Evolutionary conservation across 2,888 invertebrate species (phyloP), one percentile per base, ranked within the genome.

Genomic region (Ormyrus rosae): DNA sequence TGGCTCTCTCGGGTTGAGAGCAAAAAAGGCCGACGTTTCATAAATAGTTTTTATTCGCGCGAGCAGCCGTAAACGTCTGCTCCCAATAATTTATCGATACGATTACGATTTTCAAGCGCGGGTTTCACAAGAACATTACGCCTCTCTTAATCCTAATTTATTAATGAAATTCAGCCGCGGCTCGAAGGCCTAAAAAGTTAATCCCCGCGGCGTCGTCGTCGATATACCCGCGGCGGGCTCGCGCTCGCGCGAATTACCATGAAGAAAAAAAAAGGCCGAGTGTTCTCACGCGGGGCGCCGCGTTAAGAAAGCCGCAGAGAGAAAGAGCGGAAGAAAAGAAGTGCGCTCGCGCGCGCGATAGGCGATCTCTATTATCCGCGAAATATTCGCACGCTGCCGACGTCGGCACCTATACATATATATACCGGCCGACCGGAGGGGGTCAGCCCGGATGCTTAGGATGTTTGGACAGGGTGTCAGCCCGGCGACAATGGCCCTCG

Each of bases 391-490:
- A 69, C 79, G 72, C 74, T 64, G 34, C 34, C 34, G 34, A 34
- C 34, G 34, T 34, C 34, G 68, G 65, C 79, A 56, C 11, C 60
- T 67, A 13, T 69, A 19, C 5, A 13, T 1, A 9, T 68, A 64
- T 64, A 72, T 61, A 68, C 61, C 53, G 75, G 55, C 77, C 71
- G 51, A 72, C 71, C 75, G 80, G 84, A 87, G 86, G 83, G 55
- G 45, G 48, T 58, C 61, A 34, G 34, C 67, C 85, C 84, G 82
- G 84, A 86, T 86, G 84, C 85, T 88, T 87, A 85, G 86, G 87
- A 83, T 89, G 88, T 88, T 89, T 89, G 83, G 88, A 88, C 88
- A 88, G 84, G 84, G 88, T 85, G 87, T 88, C 89, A 86, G 81
- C 71, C 34, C 79, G 78, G 77, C 76, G 81, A 87, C 88, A 89